Evolutionary conservation across 1,140 invertebrate genomes (phyloP).

Genomic region (Philopotamus ludificatus): DNA sequence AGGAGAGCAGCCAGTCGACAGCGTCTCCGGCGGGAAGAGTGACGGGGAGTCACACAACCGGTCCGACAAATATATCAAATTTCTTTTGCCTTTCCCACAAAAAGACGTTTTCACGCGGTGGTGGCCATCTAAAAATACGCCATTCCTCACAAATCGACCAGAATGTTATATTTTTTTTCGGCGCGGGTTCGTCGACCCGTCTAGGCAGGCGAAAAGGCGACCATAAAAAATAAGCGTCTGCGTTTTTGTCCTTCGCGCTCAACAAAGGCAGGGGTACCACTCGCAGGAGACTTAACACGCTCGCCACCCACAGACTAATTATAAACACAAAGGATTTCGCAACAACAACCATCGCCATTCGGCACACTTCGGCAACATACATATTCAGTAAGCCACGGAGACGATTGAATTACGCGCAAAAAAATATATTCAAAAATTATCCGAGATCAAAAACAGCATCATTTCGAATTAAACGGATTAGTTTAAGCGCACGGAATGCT

Average conservation of each 20-base stretch:
- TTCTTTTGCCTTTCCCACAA: conserved; percentile 17
- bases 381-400: neutral
- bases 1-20: no score
- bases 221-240: conserved; percentile 21
- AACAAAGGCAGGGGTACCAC: neutral
- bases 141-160: conserved; percentile 17
- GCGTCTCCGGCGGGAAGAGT: neutral
- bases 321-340: no score
- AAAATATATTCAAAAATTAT: neutral
- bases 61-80: conserved; percentile 11
- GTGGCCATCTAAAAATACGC: conserved; percentile 24
- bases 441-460: neutral
- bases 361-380: neutral
- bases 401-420: no score
- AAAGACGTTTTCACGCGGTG: neutral
- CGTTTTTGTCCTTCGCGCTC: conserved; percentile 5
- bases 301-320: neutral
- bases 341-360: neutral
- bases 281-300: conserved; percentile 11
- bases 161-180: conserved; percentile 18
- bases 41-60: neutral
- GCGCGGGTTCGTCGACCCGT: conserved; percentile 25
- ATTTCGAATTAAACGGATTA: no score
- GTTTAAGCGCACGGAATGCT: no score
- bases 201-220: conserved; percentile 19